Percentiles rank a stretch among this genome's conserved stretches.
These are phyloP conservation scores for Girardinus metallicus DNA, from an alignment of 2,797 vertebrate species.

Conservation along the genomic window DNA sequence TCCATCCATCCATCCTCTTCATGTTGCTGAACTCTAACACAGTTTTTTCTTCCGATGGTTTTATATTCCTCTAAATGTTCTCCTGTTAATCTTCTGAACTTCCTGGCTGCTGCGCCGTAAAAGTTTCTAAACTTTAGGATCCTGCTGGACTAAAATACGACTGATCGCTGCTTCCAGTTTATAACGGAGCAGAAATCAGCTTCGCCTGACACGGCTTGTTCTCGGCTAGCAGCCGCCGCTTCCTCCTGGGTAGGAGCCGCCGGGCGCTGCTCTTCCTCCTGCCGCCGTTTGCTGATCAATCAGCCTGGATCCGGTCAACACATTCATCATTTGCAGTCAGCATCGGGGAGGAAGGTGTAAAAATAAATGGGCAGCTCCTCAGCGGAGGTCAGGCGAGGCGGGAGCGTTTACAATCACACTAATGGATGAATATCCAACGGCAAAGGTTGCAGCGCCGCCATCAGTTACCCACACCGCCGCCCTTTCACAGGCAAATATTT, in stretches of 20 bases:
- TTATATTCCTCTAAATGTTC: not conserved
- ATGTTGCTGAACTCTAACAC: not conserved
- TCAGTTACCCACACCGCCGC: conserved; percentile 27
- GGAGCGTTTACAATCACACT: conserved; percentile 14
- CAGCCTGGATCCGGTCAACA: conserved; percentile 13
- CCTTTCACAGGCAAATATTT: conserved; percentile 43
- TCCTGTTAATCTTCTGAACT: not conserved
- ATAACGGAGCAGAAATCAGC: not conserved
- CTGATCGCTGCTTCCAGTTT: not conserved
- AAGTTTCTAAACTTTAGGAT: not conserved
- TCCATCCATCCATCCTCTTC: too few relatives aligned
- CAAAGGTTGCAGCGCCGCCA: conserved; percentile 15
- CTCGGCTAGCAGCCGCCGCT: not conserved
- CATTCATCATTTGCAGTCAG: conserved; percentile 14
- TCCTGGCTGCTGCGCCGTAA: too few relatives aligned
- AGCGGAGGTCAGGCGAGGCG: conserved; percentile 21
- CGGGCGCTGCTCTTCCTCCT: not conserved
- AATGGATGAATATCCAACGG: conserved; percentile 9
- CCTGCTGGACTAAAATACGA: not conserved
- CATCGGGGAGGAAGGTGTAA: not conserved
- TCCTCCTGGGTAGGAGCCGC: too few relatives aligned
- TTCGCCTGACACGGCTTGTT: not conserved
- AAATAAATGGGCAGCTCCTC: not conserved
- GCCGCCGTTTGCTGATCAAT: conserved; percentile 21
- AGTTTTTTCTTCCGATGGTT: not conserved